A percentile compares a stretch with the other conserved stretches of the same genome.
Evolutionary conservation across 2,888 invertebrate species (phyloP).

Genomic region (Camptogramma bilineatum): DNA sequence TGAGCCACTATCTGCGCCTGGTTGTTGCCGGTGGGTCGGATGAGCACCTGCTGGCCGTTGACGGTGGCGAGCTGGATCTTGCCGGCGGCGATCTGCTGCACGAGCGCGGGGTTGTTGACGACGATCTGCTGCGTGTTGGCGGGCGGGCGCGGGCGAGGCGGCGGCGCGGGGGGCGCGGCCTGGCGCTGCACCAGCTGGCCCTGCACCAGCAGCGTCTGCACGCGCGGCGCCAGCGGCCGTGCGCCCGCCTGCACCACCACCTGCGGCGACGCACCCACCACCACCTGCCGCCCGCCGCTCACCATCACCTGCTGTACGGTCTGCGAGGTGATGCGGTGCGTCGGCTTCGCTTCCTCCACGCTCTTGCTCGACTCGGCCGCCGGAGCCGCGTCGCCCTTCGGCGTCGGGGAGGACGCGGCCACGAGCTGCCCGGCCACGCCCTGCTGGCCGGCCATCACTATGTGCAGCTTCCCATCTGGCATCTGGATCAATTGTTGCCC

Average conservation of each 20-base stretch:
- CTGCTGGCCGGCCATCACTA: slow-evolving; percentile 89
- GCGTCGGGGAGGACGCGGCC: slow-evolving; percentile 62
- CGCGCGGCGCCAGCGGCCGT: slow-evolving; percentile 56
- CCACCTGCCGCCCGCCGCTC: slow-evolving; percentile 64
- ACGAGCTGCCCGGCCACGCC: slow-evolving; percentile 78
- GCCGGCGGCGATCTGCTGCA: slow-evolving; percentile 92
- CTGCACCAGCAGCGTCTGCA: slow-evolving; percentile 67
- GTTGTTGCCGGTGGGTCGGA: slow-evolving; percentile 91
- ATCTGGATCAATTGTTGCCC: slow-evolving; percentile 97
- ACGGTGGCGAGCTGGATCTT: slow-evolving; percentile 94
- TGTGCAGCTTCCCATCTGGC: slow-evolving; percentile 96
- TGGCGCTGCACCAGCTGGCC: slow-evolving; percentile 58
- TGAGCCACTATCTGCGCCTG: slow-evolving; percentile 92
- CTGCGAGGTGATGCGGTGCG: slow-evolving; percentile 41
- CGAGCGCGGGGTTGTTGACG: slow-evolving; percentile 90
- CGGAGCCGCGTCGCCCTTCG: slow-evolving; percentile 46
- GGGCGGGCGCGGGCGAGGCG: slow-evolving; percentile 53
- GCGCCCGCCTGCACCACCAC: slow-evolving; percentile 58
- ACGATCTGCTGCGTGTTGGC: slow-evolving; percentile 88
- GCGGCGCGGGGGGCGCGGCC: slow-evolving; percentile 59
- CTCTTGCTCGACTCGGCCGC: slow-evolving; percentile 42
- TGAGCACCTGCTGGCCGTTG: slow-evolving; percentile 93
- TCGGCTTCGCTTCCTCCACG: slow-evolving; percentile 43
- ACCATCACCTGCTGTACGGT: slow-evolving; percentile 59
- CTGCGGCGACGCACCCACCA: slow-evolving; percentile 64